phyloP scores from a whole-genome alignment of 2,797 vertebrate genomes.

The Rhincodon typus region DNA sequence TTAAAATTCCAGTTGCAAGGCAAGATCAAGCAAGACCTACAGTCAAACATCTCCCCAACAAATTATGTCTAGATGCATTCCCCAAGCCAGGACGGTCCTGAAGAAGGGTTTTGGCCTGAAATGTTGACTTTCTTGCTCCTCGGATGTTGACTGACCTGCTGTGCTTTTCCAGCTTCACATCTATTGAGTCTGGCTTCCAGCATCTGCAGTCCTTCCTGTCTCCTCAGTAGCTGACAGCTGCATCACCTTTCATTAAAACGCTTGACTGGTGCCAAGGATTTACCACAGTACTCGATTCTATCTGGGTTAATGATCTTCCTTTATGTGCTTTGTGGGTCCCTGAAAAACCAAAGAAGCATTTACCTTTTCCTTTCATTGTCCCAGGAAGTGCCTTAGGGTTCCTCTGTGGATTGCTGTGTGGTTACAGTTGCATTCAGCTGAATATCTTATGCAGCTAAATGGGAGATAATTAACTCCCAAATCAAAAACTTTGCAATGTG shows the following conservation, averaged over 20 bases:
- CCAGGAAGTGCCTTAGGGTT: background rate
- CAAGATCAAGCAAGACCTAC: background rate
- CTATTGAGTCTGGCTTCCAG: too few species aligned
- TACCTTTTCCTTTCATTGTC: background rate
- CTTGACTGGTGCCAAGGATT: background rate
- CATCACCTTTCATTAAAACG: background rate
- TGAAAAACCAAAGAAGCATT: background rate
- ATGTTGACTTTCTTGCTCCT: too few species aligned
- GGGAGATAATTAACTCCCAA: background rate
- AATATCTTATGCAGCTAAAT: background rate
- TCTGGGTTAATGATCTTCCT: background rate
- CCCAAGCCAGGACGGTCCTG: background rate
- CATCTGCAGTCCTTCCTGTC: too few species aligned
- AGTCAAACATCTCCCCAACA: background rate
- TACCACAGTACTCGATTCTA: background rate
- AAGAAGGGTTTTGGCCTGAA: too few species aligned
- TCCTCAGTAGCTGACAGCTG: background rate
- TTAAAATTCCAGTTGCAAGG: background rate
- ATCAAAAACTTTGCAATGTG: background rate
- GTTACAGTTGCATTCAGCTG: background rate
- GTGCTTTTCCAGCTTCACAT: too few species aligned
- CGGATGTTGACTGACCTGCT: too few species aligned
- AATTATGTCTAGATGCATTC: background rate
- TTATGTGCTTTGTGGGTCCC: background rate
- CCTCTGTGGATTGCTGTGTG: background rate